phyloP scores from a whole-genome alignment of 2,113 vertebrate species.

The Tautogolabrus adspersus region DNA sequence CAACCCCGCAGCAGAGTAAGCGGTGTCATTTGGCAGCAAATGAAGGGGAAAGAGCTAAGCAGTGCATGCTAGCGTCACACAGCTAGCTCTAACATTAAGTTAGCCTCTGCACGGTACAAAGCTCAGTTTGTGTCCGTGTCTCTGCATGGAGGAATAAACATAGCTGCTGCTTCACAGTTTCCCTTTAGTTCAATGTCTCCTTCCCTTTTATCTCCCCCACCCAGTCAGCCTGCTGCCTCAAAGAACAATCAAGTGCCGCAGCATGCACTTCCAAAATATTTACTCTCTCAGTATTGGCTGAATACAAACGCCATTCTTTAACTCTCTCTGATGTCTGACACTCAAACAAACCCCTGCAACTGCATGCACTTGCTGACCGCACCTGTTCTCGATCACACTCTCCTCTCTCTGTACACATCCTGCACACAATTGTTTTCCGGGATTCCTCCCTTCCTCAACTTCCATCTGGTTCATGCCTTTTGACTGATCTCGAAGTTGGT shows the following conservation, averaged over 20 bases:
- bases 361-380: conserved; percentile 40
- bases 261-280: conserved; percentile 76
- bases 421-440: conserved; percentile 31
- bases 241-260: conserved; percentile 74
- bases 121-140: conserved; percentile 67
- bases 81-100: conserved; percentile 56
- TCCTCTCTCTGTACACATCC: conserved; percentile 9
- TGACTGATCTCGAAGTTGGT: conserved; percentile 42
- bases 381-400: conserved; percentile 44
- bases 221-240: conserved; percentile 46
- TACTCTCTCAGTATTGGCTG: conserved; percentile 57
- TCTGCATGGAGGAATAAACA: conserved; percentile 68
- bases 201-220: conserved; percentile 48
- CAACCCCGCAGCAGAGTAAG: conserved; percentile 62
- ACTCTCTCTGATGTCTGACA: conserved; percentile 58
- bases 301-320: conserved; percentile 70
- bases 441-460: conserved; percentile 27
- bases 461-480: conserved; percentile 35
- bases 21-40: conserved; percentile 79
- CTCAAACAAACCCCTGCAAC: conserved; percentile 52
- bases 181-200: conserved; percentile 46
- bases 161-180: conserved; percentile 54
- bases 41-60: conserved; percentile 76
- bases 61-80: conserved; percentile 62
- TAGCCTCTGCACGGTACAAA: conserved; percentile 60